Base-by-base conservation (phyloP, 2,888 invertebrate species). In the Acrobeloides nanus region DNA sequence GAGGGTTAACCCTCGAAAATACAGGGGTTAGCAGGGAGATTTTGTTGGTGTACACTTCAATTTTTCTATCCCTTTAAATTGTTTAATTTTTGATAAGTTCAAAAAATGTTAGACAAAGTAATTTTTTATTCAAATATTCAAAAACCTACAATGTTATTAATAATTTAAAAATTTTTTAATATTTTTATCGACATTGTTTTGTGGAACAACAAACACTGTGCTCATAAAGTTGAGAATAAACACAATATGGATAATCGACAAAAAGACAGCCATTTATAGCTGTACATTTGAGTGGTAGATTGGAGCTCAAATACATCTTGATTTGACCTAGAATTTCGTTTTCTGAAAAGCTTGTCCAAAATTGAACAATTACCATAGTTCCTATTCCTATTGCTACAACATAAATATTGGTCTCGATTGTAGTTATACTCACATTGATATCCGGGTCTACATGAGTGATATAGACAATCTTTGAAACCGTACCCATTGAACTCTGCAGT, bases 191-290 rank as follows among this genome's bases (percentile, higher is more conserved):
- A 25, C 45, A 45, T 24, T 44, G 12, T 44, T 10, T 15, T 32
- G 44, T 43, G 38, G 53, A 58, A 29, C 57, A 55, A 33, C 55
- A 58, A 17, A 59, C 61, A 31, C 52, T 61, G 34, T 59, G 51
- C 26, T 52, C 38, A 45, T 64, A 59, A 15, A 46, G 46, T 18
- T 42, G 41, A 6, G 55, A 56, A 34, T 46, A 57, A 12, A 64
- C 59, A 38, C 59, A 59, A 32, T 64, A 50, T 17, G 59, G 59
- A 29, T 23, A 59, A 33, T 59, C 59, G 4, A 64, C 56, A 32
- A 59, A 59, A 2, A 56, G 49, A 35, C 64, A 59, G 46, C 58
- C 52, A 33, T 59, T 59, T 25, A 59, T 45, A 18, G 46, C 55
- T 10, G 37, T 34, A 41, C 59, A 59, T 45, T 61, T 53, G 10